Evolutionary conservation across 1,140 invertebrate species (phyloP), one percentile per base, ranked within the genome.

Genomic region (Drosophila obscura): DNA sequence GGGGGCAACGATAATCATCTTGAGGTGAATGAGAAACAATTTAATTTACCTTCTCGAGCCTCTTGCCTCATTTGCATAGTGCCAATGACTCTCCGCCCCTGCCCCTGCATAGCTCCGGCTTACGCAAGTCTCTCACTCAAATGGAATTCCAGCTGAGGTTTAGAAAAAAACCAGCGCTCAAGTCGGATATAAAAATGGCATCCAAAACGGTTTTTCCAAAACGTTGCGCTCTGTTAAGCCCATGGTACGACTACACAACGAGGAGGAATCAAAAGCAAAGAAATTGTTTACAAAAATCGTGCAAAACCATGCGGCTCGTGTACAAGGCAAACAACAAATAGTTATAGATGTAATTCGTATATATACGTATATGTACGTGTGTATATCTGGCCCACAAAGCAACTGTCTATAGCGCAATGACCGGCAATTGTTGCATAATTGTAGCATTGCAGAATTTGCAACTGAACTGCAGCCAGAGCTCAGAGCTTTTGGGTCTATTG

Each of bases 161-260:
- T 48, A 19, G 19, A 19, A 19, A 59, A 35, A n/a, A 51, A 46
- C 43, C 45, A 53, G 15, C 15, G 31, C 51, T 69, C 24, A 15
- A 39, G 28, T 69, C 65, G 26, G 64, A 69, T 55, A 78, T 67
- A 50, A 53, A 67, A 56, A 62, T 66, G 57, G 59, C 39, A 51
- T 66, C 57, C 50, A 60, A 77, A 80, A 75, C 75, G 31, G 74
- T 74, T 80, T 85, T 61, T 59, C 43, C 55, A 81, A 81, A 81
- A 44, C 62, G 78, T 73, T 88, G 62, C 80, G 80, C 83, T 88
- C 83, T 88, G 79, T 88, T 88, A 88, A 88, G 46, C 62, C 43
- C 62, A 35, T 13, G 31, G 7, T 8, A 31, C 31, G 31, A 35
- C 5, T 11, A 35, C 22, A 24, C 2, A 3, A 24, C 26, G 26